Conservation (phyloP, 1,140 invertebrate species). For the Trypoxylus dichotomus region DNA sequence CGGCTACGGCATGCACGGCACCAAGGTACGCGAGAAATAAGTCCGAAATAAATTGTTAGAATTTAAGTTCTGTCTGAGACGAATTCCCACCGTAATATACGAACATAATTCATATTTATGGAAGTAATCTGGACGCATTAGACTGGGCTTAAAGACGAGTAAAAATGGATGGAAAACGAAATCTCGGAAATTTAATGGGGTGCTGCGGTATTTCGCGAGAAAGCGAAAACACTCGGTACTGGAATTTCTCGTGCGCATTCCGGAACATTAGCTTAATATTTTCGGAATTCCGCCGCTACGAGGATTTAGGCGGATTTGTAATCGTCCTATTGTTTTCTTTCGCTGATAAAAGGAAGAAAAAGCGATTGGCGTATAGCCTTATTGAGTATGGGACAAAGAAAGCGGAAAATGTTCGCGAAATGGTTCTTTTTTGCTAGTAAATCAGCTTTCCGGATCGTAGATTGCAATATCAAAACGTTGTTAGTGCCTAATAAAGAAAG, state of each 20-base stretch:
- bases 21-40: not conserved
- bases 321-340: not conserved
- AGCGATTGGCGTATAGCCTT: not conserved
- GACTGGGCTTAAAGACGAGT: not conserved
- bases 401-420: too few species aligned
- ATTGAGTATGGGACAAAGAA: too few species aligned
- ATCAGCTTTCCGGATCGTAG: too few species aligned
- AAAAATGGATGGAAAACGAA: constrained; percentile 20
- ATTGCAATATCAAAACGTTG: too few species aligned
- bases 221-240: not conserved
- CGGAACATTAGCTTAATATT: not conserved
- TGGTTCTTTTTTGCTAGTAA: too few species aligned
- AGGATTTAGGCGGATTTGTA: not conserved
- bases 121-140: constrained; percentile 9
- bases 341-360: not conserved
- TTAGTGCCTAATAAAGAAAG: too few species aligned
- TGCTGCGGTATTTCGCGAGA: constrained; percentile 12
- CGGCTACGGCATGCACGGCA: not conserved
- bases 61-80: constrained; percentile 16
- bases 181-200: constrained; percentile 13
- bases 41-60: constrained; percentile 12
- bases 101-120: constrained; percentile 25
- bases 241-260: not conserved
- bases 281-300: not conserved
- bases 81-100: constrained; percentile 15